These are phyloP conservation scores for Anableps anableps DNA, from an alignment of 2,797 vertebrate species.

Conservation along the genomic window DNA sequence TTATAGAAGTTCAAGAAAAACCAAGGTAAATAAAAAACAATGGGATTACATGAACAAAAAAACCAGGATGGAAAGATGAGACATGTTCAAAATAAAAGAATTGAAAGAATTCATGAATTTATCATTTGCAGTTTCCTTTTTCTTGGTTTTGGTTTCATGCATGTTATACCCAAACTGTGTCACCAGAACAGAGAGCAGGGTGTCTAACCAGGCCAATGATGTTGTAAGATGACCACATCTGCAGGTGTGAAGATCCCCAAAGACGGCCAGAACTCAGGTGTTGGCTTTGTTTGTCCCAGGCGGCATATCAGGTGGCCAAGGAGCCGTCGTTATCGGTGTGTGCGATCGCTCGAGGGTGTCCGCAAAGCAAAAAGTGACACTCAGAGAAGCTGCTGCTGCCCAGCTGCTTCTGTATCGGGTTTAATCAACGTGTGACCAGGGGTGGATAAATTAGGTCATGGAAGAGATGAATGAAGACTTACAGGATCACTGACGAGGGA, in stretches of 20 bases:
- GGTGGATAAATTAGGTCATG: constrained; percentile 4
- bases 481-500: neutral
- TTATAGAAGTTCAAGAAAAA: neutral
- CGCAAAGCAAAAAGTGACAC: constrained; percentile 22
- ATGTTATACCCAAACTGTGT: neutral
- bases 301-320: constrained; percentile 56
- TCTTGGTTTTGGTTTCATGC: neutral
- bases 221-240: constrained; percentile 26
- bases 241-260: constrained; percentile 38
- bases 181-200: constrained; percentile 11
- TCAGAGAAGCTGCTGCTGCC: constrained; percentile 13
- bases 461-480: neutral
- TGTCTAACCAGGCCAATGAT: constrained; percentile 13
- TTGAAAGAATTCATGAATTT: neutral
- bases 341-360: constrained; percentile 54
- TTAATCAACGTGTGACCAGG: constrained; percentile 35
- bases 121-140: neutral
- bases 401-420: constrained; percentile 47
- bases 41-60: neutral
- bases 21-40: neutral
- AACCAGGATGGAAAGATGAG: neutral
- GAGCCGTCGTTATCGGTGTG: constrained; percentile 22
- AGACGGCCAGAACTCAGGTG: constrained; percentile 64
- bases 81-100: neutral
- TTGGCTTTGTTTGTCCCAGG: constrained; percentile 21